Conservation (phyloP, 2,888 invertebrate species). For the Plusia festucae region DNA sequence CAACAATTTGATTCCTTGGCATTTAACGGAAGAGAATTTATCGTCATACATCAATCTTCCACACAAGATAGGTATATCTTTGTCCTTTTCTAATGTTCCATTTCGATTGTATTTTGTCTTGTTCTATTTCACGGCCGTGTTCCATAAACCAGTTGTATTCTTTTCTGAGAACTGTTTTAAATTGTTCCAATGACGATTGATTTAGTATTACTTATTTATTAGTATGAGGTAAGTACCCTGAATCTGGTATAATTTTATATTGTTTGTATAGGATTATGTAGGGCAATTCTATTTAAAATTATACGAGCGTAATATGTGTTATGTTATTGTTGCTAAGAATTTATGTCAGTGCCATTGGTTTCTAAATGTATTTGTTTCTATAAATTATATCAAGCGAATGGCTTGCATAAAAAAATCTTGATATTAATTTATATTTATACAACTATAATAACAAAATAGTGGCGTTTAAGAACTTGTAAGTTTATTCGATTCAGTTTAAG, state of each 20-base stretch:
- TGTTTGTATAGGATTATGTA: constrained; percentile 9
- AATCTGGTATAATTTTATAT: constrained; percentile 5
- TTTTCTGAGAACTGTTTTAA: constrained; percentile 32
- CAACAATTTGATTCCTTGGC: background rate
- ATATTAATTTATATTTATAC: no score
- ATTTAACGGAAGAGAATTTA: constrained; percentile 20
- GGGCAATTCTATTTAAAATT: constrained; percentile 7
- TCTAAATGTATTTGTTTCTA: background rate
- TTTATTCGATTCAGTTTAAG: no score
- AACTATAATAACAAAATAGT: no score
- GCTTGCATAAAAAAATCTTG: background rate
- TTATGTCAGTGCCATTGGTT: background rate
- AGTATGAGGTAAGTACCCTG: constrained; percentile 19
- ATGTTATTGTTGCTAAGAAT: background rate
- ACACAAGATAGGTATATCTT: constrained; percentile 9
- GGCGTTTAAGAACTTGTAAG: no score
- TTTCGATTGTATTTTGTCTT: constrained; percentile 27
- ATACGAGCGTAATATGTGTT: background rate
- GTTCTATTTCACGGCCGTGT: constrained; percentile 29
- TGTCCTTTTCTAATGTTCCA: constrained; percentile 15
- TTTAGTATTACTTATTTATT: constrained; percentile 43
- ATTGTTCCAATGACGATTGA: constrained; percentile 22
- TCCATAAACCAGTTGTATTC: constrained; percentile 19
- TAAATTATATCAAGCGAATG: background rate
- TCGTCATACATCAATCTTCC: constrained; percentile 13